Base-by-base conservation (phyloP, 2,888 invertebrate species). In the Autographa gamma region DNA sequence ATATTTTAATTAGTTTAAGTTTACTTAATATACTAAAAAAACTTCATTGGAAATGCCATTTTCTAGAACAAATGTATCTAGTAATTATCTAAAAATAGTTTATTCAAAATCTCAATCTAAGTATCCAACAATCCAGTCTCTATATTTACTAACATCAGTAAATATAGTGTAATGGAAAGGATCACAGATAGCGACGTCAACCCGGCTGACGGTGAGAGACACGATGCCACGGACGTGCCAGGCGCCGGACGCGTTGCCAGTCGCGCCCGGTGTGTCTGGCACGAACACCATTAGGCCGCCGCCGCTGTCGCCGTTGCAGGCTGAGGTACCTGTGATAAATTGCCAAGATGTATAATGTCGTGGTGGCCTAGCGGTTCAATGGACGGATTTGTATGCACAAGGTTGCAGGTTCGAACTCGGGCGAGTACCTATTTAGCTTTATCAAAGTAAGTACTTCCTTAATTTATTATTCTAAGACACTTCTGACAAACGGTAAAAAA, bases 291-390 rank as follows among this genome's bases (percentile, higher is more conserved):
- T 79, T 76, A 95, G 91, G 0, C 94, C 96, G 56, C 96, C 95
- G 0, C 96, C 96, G 65, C 96, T 96, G 76, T 96, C 96, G 1
- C 96, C 96, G 58, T 96, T 95, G 76, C 96, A 96, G 7, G 94
- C 93, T 67, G 95, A 96, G 5, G 91, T 94, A 9, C 94, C 95
- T 88, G 74, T 11, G 85, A 85, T 18, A 56, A 38, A 2, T 38
- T 38, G 38, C 38, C 7, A 38, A 38, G 38, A 38, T 2, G 25
- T 25, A 25, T 25, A n/a, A n/a, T n/a, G n/a, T n/a, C n/a, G n/a
- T n/a, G n/a, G n/a, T n/a, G n/a, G n/a, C n/a, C n/a, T n/a, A n/a
- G n/a, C n/a, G n/a, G n/a, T n/a, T n/a, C n/a, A n/a, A n/a, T n/a
- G n/a, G n/a, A n/a, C n/a, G n/a, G n/a, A n/a, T n/a, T n/a, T n/a